phyloP scores from a whole-genome alignment of 2,113 vertebrate genomes.

The rat (Rattus norvegicus) region GRCr8 NC_086031.1:47565001-47565500 shows the following conservation, averaged over 20 bases:
- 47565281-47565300: background rate
- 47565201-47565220: background rate
- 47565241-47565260: conserved; percentile 41
- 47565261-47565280: background rate
- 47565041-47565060: background rate
- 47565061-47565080: conserved; percentile 6
- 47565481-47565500: background rate
- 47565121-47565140: conserved; percentile 23
- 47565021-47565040: background rate
- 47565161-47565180: background rate
- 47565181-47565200: background rate
- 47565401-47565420: background rate
- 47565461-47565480: background rate
- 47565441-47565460: conserved; percentile 37
- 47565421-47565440: background rate
- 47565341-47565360: conserved; percentile 19
- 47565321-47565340: conserved; percentile 13
- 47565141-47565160: conserved; percentile 4
- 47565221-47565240: background rate
- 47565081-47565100: background rate
- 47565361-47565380: background rate
- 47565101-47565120: background rate
- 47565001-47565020: background rate
- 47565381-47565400: background rate
- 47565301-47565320: conserved; percentile 53